Evolutionary conservation across 2,888 invertebrate genomes (phyloP).

Genomic region (Lochmaea capreae): DNA sequence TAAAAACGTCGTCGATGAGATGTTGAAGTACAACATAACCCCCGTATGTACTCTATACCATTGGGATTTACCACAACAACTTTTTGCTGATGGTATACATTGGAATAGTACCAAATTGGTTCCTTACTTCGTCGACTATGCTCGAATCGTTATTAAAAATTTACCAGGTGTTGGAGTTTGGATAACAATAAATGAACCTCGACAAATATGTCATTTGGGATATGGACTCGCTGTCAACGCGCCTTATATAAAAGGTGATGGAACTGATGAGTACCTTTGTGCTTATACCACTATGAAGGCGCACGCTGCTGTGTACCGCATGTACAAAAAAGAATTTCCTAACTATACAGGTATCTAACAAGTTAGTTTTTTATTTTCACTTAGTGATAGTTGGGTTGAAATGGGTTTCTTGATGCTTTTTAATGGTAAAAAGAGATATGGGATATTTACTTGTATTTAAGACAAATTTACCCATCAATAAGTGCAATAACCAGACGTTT

Average conservation of each 20-base stretch:
- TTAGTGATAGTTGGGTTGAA: too few species aligned
- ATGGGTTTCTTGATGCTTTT: too few species aligned
- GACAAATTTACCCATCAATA: too few species aligned
- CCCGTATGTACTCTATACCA: slow-evolving; percentile 49
- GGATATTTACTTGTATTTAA: too few species aligned
- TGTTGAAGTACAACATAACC: slow-evolving; percentile 47
- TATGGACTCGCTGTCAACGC: slow-evolving; percentile 68
- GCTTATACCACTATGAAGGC: slow-evolving; percentile 74
- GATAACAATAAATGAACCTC: slow-evolving; percentile 78
- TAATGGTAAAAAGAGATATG: too few species aligned
- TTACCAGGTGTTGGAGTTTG: slow-evolving; percentile 60
- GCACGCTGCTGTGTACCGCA: slow-evolving; percentile 74
- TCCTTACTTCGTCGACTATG: slow-evolving; percentile 71
- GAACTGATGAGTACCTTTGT: slow-evolving; percentile 73
- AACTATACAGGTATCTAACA: slow-evolving; percentile 55
- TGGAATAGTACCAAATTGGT: slow-evolving; percentile 73
- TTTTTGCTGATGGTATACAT: slow-evolving; percentile 67
- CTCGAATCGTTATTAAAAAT: slow-evolving; percentile 67
- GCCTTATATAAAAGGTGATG: slow-evolving; percentile 68
- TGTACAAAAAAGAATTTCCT: slow-evolving; percentile 72
- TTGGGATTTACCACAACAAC: slow-evolving; percentile 51
- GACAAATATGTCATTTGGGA: slow-evolving; percentile 61
- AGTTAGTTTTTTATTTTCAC: neutral
- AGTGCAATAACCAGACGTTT: too few species aligned
- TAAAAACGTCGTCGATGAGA: slow-evolving; percentile 29